Evolutionary conservation across 2,113 vertebrate genomes (phyloP).

Genomic region (Leptobrachium leishanense): DNA sequence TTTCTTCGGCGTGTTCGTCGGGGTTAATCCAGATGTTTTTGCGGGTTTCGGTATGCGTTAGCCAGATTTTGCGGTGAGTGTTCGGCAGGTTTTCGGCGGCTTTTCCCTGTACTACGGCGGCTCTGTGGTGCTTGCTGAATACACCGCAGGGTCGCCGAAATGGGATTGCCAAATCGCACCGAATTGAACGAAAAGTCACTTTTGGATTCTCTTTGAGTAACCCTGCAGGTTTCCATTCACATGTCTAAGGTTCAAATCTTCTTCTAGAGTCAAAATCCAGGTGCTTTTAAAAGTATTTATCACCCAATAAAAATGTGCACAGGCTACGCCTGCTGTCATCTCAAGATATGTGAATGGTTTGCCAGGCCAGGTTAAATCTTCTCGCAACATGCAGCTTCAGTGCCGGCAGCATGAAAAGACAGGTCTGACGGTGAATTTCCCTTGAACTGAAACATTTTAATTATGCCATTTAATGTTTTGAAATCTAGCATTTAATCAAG

Average conservation of each 20-base stretch:
- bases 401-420: neutral
- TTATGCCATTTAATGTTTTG: constrained; percentile 10
- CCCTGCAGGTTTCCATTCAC: constrained; percentile 59
- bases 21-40: no score
- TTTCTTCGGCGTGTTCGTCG: no score
- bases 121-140: no score
- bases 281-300: neutral
- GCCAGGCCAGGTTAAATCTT: constrained; percentile 1
- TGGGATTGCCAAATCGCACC: no score
- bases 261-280: constrained; percentile 1
- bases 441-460: neutral
- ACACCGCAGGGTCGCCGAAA: no score
- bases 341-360: neutral
- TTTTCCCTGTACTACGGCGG: no score
- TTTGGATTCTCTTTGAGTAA: no score
- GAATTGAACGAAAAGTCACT: no score
- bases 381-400: neutral
- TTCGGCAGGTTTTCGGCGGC: no score
- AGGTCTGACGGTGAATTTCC: neutral
- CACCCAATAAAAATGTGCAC: neutral
- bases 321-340: neutral
- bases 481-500: constrained; percentile 13
- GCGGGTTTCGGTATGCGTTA: no score
- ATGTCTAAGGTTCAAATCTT: neutral
- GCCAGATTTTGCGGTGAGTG: no score